Percentiles rank a stretch among this genome's conserved stretches.
Evolutionary conservation across 2,888 invertebrate genomes (phyloP).

Genomic region (Orchesella flavescens): DNA sequence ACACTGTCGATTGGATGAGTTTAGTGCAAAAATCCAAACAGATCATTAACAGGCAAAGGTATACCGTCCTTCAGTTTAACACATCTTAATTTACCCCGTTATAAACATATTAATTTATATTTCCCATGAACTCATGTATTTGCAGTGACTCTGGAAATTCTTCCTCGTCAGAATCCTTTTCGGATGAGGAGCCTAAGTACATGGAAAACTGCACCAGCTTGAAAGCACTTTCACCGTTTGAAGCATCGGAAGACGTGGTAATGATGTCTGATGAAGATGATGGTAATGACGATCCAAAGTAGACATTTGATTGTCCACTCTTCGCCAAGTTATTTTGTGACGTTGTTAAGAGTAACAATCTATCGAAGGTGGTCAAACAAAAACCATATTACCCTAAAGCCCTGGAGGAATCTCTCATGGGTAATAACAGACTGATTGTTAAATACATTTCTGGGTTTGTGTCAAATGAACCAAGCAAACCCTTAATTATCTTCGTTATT

Average conservation of each 20-base stretch:
- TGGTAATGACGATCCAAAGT: slow-evolving; percentile 46
- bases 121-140: background rate
- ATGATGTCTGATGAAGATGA: slow-evolving; percentile 66
- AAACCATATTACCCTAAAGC: too few species aligned
- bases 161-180: slow-evolving; percentile 15
- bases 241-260: slow-evolving; percentile 62
- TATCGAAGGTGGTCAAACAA: too few species aligned
- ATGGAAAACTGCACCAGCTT: slow-evolving; percentile 68
- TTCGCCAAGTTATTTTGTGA: background rate
- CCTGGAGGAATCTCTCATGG: too few species aligned
- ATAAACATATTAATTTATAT: background rate
- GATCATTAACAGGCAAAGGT: slow-evolving; percentile 50
- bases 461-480: too few species aligned
- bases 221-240: slow-evolving; percentile 67
- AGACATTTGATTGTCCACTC: slow-evolving; percentile 25
- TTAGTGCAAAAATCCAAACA: slow-evolving; percentile 63
- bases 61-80: too few species aligned
- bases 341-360: too few species aligned
- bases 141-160: slow-evolving; percentile 47
- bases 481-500: too few species aligned
- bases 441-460: too few species aligned
- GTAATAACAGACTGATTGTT: too few species aligned
- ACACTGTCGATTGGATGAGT: slow-evolving; percentile 62
- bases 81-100: too few species aligned
- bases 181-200: slow-evolving; percentile 63